Base-by-base conservation (phyloP, 2,888 invertebrate genomes). In the Bhutanitis thaidina region DNA sequence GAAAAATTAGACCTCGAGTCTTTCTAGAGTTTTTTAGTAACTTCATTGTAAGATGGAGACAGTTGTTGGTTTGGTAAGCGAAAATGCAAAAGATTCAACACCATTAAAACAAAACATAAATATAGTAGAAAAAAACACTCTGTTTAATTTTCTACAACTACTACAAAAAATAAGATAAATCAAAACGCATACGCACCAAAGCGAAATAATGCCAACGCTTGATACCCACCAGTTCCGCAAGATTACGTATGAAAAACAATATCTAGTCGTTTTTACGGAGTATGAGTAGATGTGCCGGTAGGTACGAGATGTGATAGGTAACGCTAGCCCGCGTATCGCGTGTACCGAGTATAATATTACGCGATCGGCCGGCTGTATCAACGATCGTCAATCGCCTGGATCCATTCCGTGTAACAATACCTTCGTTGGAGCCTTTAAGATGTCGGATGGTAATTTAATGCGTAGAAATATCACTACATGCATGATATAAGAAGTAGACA, bases 401-500 rank as follows among this genome's bases (percentile, higher is more conserved):
- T 88, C 79, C 81, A 86, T 86, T 88, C 80, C 87, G 74, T 84
- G 86, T 85, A 87, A 88, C 87, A 83, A 88, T 86, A 87, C 81
- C 84, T 83, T 64, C 61, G 55, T 67, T 68, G 59, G 54, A 65
- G 84, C 79, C 62, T 64, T 16, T 30, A 62, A 47, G 57, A 1
- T 0, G 36, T 71, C 72, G 69, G 16, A 7, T 2, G 38, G 27
- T 27, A 27, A 27, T 8, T 27, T 27, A 27, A 27, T 27, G 27
- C 27, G 27, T 7, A 27, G 27, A 7, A 27, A 27, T 27, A 27
- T 27, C 27, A 27, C 7, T 27, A 27, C 27, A 8, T 27, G 27
- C 7, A 27, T 1, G 1, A 7, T 7, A 27, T 27, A 7, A 7
- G 27, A 27, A n/a, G n/a, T n/a, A n/a, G 27, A 27, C 27, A 27